Conservation (phyloP, 2,797 vertebrate genomes). For the Amphiprion clarkii region DNA sequence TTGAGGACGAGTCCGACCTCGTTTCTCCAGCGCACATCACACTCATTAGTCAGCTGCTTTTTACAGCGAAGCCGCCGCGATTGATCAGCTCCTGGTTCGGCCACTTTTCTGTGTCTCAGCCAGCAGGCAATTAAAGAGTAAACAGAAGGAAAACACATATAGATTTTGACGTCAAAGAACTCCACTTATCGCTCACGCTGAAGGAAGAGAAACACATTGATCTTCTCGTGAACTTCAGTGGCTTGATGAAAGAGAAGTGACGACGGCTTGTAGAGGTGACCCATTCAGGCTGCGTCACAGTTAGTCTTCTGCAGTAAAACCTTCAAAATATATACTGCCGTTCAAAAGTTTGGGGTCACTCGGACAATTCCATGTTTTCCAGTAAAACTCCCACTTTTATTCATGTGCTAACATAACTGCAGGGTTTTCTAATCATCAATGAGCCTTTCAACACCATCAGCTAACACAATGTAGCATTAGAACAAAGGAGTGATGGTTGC, state of each 20-base stretch:
- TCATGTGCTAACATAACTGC: too few relatives aligned
- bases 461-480: too few relatives aligned
- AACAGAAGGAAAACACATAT: conserved; percentile 68
- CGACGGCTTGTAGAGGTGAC: not conserved
- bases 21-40: conserved; percentile 67
- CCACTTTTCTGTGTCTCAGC: conserved; percentile 76
- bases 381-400: too few relatives aligned
- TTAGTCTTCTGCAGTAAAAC: not conserved
- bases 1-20: conserved; percentile 64
- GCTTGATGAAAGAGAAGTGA: conserved; percentile 27
- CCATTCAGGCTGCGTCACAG: not conserved
- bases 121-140: conserved; percentile 82
- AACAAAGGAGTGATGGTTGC: too few relatives aligned
- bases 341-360: too few relatives aligned
- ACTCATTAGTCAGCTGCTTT: conserved; percentile 78
- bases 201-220: conserved; percentile 34
- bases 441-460: too few relatives aligned
- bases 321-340: too few relatives aligned
- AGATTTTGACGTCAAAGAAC: conserved; percentile 73
- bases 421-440: too few relatives aligned
- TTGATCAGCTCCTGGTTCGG: conserved; percentile 75
- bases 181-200: conserved; percentile 75
- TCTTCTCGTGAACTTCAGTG: conserved; percentile 27
- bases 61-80: conserved; percentile 48
- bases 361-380: too few relatives aligned